Conservation (phyloP, 2,888 invertebrate genomes). For the Synanthedon formicaeformis region DNA sequence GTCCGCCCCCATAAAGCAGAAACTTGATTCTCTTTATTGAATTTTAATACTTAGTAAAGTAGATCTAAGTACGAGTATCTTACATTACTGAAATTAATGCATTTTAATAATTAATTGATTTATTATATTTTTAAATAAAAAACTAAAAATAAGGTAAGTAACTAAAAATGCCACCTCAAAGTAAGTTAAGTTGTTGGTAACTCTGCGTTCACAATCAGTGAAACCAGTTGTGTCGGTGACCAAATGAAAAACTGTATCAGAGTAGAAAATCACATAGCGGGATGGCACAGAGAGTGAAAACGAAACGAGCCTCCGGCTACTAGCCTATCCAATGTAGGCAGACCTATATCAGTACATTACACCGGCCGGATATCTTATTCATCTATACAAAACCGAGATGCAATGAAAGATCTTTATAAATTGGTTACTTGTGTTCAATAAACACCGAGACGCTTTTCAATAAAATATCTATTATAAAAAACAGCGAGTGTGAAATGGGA, state of each 20-base stretch:
- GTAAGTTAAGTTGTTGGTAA: conserved; percentile 3
- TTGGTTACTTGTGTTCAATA: conserved; percentile 26
- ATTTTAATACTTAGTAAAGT: no score
- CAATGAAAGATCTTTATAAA: conserved; percentile 5
- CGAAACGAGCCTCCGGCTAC: conserved; percentile 24
- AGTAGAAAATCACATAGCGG: conserved; percentile 50
- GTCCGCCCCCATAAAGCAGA: no score
- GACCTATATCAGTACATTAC: conserved; percentile 13
- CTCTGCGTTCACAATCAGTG: conserved; percentile 30
- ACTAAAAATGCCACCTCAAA: background rate
- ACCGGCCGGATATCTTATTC: background rate
- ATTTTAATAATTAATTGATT: no score
- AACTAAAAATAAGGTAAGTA: background rate
- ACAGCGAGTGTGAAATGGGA: no score
- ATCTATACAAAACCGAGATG: background rate
- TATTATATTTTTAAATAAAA: no score
- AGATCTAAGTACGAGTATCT: no score
- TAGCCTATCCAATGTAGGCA: conserved; percentile 23
- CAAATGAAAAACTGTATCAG: conserved; percentile 58
- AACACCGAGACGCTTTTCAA: conserved; percentile 25
- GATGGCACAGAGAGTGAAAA: conserved; percentile 62
- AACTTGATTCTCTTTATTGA: no score
- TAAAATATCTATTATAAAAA: conserved; percentile 31
- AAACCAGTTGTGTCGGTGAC: conserved; percentile 36
- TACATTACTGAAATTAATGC: no score